A percentile compares a stretch with the other conserved stretches of the same genome.
Conservation (phyloP, 1,140 invertebrate genomes). For the Ladona fulva region DNA sequence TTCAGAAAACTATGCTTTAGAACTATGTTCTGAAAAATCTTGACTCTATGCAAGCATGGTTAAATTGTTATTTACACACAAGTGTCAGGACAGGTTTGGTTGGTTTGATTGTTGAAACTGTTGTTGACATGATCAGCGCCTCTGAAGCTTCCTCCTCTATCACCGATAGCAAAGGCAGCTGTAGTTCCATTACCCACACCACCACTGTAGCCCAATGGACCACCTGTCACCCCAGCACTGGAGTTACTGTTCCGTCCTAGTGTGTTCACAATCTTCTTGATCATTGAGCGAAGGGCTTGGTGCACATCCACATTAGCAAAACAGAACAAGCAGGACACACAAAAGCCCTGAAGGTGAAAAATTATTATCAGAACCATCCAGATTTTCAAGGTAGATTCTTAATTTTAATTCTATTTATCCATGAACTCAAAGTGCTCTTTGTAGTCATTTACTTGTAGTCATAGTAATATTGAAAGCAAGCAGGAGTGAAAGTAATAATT, state of each 20-base stretch:
- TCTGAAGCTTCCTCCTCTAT: neutral
- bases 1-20: no score
- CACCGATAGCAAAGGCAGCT: neutral
- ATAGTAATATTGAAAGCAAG: no score
- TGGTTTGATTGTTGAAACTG: neutral
- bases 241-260: neutral
- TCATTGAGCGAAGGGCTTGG: conserved; percentile 15
- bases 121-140: neutral
- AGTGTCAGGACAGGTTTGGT: neutral
- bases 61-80: neutral
- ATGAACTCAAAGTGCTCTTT: no score
- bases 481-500: no score
- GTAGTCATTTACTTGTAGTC: no score
- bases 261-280: neutral
- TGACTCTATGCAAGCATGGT: no score
- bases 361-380: conserved; percentile 18
- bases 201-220: neutral
- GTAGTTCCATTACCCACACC: neutral
- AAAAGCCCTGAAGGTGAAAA: conserved; percentile 40
- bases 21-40: no score
- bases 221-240: neutral
- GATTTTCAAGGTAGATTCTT: no score
- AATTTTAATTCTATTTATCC: no score
- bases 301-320: conserved; percentile 49
- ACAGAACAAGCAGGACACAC: conserved; percentile 48